Evolutionary conservation across 2,797 vertebrate genomes (phyloP), one percentile per base, ranked within the genome.

Genomic region (Pseudochromis fuscus): DNA sequence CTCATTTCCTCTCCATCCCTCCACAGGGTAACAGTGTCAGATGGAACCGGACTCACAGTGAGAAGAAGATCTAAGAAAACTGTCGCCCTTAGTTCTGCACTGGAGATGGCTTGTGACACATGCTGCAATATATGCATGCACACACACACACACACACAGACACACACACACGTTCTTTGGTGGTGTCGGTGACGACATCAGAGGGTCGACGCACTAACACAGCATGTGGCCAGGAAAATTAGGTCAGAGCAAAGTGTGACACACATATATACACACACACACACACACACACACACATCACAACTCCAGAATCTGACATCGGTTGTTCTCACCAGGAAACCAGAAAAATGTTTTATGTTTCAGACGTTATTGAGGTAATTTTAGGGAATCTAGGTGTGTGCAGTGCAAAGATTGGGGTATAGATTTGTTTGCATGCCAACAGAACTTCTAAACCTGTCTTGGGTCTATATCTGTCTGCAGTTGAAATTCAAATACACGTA

Each of bases 61-160:
- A 83, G 82, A 85, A 12, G 10, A 63, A 88, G 83, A 91, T 91
- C 87, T 89, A 77, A 90, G 83, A 72, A 81, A 85, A 83, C 76
- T 79, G 79, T 75, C 77, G 21, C 52, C 82, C 72, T 71, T 60
- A 69, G 75, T 84, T 86, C 78, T 78, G 72, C 80, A 59, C 44
- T 60, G 27, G 63, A 85, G 75, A 87, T 71, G 64, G 80, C 68
- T 77, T 71, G 64, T 81, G 81, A 78, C 81, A 82, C 33, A 3
- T 2, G 25, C 38, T n/a, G n/a, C n/a, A n/a, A n/a, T n/a, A n/a
- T n/a, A n/a, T n/a, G n/a, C 18, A 1, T 40, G 5, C 69, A 25
- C 45, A 21, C 59, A 23, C 31, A 40, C 31, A 18, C 67, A 40
- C 44, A 46, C 48, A 6, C n/a, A 27, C 48, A n/a, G 56, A 28